Base-by-base conservation (phyloP, 2,888 invertebrate genomes). In the Epirrita christyi region DNA sequence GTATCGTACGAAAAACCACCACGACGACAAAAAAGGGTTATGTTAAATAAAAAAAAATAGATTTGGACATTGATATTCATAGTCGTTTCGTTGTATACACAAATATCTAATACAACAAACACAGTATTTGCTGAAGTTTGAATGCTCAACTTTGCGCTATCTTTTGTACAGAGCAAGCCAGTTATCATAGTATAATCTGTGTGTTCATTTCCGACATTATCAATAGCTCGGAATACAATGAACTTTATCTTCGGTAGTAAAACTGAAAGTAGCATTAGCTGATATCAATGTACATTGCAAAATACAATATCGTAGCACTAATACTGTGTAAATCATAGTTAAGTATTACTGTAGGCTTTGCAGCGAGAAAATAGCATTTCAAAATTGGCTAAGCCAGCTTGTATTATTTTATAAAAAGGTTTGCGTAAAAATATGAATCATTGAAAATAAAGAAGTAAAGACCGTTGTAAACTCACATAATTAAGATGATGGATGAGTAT, bases 161-260 rank as follows among this genome's bases (percentile, higher is more conserved):
- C 6, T 40, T 38, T 6, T 15, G 8, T 15, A 15, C 40, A 15
- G 27, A 43, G 13, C 14, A 32, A 34, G 15, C 14, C 43, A 29
- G 29, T 13, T 44, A 44, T 44, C 8, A 28, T 41, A 0, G 11
- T 21, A 13, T 42, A 37, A 45, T 45, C 37, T 40, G 10, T 38
- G 32, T 15, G 5, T 15, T 41, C 37, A 50, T 51, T 66, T 53
- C 61, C 54, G 43, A 43, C 51, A 28, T 6, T 51, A 52, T 63
- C 60, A 44, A 60, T 60, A 63, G 45, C 45, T 58, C 1, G 27
- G 48, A 56, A 62, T 47, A 63, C 61, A 66, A 63, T 58, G 54
- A 61, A 58, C 49, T 61, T 63, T 66, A 66, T 63, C 55, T 60
- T 15, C 28, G 48, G 60, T 53, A 60, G 52, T 66, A 66, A 63